Conservation (phyloP, 2,888 invertebrate species). For the Syrphus vitripennis region DNA sequence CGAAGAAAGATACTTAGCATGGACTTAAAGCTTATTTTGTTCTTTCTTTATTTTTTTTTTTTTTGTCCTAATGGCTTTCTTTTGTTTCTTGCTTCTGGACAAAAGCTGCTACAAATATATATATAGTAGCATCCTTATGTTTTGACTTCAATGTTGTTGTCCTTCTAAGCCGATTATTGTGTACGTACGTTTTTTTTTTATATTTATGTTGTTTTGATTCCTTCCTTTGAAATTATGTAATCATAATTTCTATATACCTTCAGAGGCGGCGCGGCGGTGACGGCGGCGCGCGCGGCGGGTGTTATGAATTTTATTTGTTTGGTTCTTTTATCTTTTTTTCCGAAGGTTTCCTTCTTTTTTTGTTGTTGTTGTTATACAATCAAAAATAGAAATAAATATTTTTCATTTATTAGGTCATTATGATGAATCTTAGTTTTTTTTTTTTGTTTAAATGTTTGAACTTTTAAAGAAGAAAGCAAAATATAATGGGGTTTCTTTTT, state of each 20-base stretch:
- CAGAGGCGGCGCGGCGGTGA: too few relatives aligned
- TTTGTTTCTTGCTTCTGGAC: constrained; percentile 5
- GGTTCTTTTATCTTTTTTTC: constrained; percentile 4
- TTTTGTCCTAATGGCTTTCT: background rate
- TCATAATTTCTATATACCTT: background rate
- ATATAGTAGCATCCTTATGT: constrained; percentile 14
- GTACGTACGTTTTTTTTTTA: background rate
- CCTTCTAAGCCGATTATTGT: constrained; percentile 17
- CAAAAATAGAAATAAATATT: background rate
- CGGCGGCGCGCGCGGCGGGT: too few relatives aligned
- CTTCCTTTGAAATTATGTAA: background rate
- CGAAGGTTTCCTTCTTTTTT: background rate
- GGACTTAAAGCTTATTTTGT: background rate
- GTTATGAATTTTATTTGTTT: background rate
- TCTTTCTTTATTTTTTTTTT: background rate
- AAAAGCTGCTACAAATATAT: background rate
- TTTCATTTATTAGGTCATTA: background rate
- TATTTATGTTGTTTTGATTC: background rate
- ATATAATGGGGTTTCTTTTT: background rate
- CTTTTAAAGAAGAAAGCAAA: background rate
- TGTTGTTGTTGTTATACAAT: background rate
- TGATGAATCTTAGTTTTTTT: background rate
- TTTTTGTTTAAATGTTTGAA: background rate
- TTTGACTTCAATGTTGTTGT: background rate
- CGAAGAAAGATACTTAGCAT: background rate